Conservation (phyloP, 2,888 invertebrate species). For the Schrankia costaestrigalis region DNA sequence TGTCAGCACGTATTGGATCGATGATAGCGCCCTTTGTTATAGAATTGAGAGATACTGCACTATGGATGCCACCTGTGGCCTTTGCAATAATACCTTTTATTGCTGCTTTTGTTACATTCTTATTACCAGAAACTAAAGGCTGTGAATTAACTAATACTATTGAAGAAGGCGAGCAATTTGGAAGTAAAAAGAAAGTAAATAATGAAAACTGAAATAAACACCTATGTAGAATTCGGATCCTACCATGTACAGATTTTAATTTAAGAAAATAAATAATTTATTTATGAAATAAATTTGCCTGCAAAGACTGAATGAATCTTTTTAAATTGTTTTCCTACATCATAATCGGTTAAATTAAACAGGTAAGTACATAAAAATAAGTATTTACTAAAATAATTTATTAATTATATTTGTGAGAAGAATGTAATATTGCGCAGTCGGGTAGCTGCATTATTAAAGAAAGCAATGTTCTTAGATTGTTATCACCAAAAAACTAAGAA, state of each 20-base stretch:
- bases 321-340: too few species aligned
- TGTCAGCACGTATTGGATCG: constrained; percentile 92
- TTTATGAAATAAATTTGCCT: too few species aligned
- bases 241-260: neutral
- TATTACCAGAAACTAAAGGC: constrained; percentile 90
- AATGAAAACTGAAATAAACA: neutral
- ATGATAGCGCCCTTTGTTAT: constrained; percentile 92
- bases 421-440: too few species aligned
- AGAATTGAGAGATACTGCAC: constrained; percentile 68
- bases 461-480: too few species aligned
- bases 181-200: constrained; percentile 32
- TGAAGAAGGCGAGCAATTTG: constrained; percentile 86
- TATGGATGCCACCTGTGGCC: constrained; percentile 84
- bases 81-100: constrained; percentile 86
- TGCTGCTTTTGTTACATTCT: constrained; percentile 72
- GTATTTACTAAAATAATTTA: too few species aligned
- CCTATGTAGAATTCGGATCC: neutral
- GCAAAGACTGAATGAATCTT: too few species aligned
- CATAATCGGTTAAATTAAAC: too few species aligned
- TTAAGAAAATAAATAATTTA: neutral
- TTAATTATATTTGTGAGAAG: too few species aligned
- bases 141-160: constrained; percentile 88
- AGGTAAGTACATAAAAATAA: too few species aligned
- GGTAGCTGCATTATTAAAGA: too few species aligned
- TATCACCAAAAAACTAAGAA: too few species aligned